Conservation (phyloP, 2,888 invertebrate genomes). For the Drosophila rellima region DNA sequence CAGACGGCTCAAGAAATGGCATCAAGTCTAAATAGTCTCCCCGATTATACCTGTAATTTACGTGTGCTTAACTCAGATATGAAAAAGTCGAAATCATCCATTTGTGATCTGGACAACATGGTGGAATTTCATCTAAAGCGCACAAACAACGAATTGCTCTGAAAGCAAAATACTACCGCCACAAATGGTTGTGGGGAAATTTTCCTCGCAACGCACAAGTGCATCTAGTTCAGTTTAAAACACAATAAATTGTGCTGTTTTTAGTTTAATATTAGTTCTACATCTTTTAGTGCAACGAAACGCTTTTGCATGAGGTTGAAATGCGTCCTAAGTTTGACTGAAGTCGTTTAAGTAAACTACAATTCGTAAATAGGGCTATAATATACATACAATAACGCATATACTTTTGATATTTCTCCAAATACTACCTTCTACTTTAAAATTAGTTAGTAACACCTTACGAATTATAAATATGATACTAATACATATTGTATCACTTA, state of each 20-base stretch:
- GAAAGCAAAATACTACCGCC: background rate
- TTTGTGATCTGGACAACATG: conserved; percentile 84
- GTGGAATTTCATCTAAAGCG: conserved; percentile 85
- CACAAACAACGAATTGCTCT: conserved; percentile 46
- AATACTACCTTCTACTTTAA: conserved; percentile 28
- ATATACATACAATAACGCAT: conserved; percentile 27
- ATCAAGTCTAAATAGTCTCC: conserved; percentile 71
- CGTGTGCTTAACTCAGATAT: conserved; percentile 84
- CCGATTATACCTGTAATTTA: conserved; percentile 82
- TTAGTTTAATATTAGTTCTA: conserved; percentile 43
- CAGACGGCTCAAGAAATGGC: conserved; percentile 83
- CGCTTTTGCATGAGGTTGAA: conserved; percentile 65
- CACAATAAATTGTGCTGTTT: conserved; percentile 64
- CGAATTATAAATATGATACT: conserved; percentile 20
- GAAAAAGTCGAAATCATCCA: conserved; percentile 83
- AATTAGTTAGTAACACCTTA: conserved; percentile 26
- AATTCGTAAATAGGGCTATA: conserved; percentile 28
- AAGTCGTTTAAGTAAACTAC: conserved; percentile 62
- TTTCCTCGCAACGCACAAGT: conserved; percentile 43
- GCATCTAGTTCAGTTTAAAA: conserved; percentile 73
- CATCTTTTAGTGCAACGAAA: conserved; percentile 63
- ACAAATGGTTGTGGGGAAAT: conserved; percentile 5
- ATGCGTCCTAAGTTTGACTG: conserved; percentile 76
- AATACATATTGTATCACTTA: conserved; percentile 18
- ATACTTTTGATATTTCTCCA: conserved; percentile 38